These are phyloP conservation scores for Dipodomys merriami DNA, from an alignment of 2,113 vertebrate genomes.

Conservation along the genomic window DNA sequence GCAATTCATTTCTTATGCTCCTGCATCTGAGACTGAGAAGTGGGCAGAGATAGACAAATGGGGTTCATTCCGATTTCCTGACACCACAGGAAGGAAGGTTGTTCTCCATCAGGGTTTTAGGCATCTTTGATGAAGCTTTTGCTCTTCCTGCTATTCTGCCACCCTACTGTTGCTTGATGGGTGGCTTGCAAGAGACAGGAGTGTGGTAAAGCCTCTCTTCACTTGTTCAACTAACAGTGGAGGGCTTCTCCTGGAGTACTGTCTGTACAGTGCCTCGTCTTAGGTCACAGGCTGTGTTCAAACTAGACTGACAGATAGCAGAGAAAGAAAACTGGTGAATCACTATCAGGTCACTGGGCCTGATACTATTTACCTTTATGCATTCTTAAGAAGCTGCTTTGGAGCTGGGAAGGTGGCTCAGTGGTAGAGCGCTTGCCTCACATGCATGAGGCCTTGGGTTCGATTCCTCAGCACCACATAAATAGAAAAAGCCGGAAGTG, in stretches of 20 bases:
- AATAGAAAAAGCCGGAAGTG: too few relatives aligned
- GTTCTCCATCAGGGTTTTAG: background rate
- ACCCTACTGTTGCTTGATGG: background rate
- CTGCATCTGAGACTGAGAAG: background rate
- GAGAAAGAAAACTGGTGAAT: background rate
- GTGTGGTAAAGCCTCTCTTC: background rate
- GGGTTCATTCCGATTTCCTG: background rate
- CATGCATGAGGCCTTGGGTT: too few relatives aligned
- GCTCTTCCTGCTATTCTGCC: background rate
- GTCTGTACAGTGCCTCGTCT: background rate
- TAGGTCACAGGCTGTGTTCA: background rate
- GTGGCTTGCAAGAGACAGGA: background rate
- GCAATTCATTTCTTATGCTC: background rate
- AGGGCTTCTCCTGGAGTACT: background rate
- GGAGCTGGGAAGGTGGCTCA: too few relatives aligned
- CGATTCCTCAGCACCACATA: too few relatives aligned
- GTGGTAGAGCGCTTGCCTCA: too few relatives aligned
- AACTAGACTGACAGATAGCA: background rate
- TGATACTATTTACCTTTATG: conserved; percentile 4
- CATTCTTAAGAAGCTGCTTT: background rate
- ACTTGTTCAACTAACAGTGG: background rate
- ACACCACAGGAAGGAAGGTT: background rate
- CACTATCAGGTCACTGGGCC: background rate
- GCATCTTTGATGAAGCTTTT: background rate
- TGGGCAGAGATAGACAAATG: background rate